Conservation (phyloP, 2,113 vertebrate species). For the Camelus dromedarius region DNA sequence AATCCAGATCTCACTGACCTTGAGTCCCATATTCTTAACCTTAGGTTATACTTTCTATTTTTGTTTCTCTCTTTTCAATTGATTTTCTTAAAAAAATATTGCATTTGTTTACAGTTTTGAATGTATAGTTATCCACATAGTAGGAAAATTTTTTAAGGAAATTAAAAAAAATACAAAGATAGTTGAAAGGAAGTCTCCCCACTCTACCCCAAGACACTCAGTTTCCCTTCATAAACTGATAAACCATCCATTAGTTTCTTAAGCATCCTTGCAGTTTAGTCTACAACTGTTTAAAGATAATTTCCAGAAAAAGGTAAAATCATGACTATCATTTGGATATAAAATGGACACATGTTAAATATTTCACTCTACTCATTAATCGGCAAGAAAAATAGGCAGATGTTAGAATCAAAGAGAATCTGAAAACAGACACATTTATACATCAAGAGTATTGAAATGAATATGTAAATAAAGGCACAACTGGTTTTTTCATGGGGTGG, state of each 20-base stretch:
- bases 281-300: neutral
- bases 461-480: neutral
- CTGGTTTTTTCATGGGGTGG: neutral
- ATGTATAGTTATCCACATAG: neutral
- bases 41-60: neutral
- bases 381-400: neutral
- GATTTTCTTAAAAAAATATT: neutral
- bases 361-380: neutral
- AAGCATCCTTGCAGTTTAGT: neutral
- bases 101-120: neutral
- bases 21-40: neutral
- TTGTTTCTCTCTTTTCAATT: neutral
- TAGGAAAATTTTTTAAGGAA: neutral
- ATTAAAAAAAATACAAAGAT: neutral
- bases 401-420: conserved; percentile 2
- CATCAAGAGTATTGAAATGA: neutral
- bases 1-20: neutral
- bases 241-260: neutral
- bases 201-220: neutral
- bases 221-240: neutral
- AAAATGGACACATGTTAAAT: neutral
- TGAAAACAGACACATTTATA: neutral
- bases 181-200: neutral
- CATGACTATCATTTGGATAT: neutral
- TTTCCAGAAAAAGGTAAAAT: conserved; percentile 18